Conservation (phyloP, 2,113 vertebrate genomes). For the Piprites chloris region DNA sequence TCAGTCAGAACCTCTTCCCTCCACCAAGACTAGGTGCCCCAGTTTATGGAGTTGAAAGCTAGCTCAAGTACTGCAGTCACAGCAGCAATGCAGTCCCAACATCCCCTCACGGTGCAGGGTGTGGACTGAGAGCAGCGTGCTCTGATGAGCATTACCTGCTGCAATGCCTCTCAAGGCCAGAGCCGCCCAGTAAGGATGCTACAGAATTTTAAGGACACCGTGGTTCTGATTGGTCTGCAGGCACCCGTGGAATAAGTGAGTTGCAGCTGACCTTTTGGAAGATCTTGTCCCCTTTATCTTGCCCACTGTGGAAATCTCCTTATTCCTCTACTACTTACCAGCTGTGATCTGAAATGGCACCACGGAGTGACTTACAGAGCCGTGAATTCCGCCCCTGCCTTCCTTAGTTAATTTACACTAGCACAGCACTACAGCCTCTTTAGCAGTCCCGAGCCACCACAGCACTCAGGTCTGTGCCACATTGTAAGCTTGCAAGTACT, state of each 20-base stretch:
- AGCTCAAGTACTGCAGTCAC: neutral
- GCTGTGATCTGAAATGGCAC: neutral
- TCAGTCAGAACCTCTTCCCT: neutral
- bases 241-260: neutral
- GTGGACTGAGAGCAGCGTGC: neutral
- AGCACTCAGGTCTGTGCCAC: neutral
- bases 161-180: neutral
- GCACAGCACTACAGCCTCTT: neutral
- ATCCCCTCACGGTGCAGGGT: neutral
- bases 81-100: neutral
- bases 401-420: neutral
- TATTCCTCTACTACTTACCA: neutral
- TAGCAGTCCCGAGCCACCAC: neutral
- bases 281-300: neutral
- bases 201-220: neutral
- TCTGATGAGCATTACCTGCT: neutral
- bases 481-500: neutral
- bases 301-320: neutral
- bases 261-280: neutral
- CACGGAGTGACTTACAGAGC: neutral
- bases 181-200: neutral
- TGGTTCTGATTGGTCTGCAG: fast-evolving
- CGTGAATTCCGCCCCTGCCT: neutral
- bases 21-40: neutral
- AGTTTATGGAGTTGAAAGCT: neutral